Evolutionary conservation across 2,797 vertebrate genomes (phyloP).

Genomic region (Poecile montanus): DNA sequence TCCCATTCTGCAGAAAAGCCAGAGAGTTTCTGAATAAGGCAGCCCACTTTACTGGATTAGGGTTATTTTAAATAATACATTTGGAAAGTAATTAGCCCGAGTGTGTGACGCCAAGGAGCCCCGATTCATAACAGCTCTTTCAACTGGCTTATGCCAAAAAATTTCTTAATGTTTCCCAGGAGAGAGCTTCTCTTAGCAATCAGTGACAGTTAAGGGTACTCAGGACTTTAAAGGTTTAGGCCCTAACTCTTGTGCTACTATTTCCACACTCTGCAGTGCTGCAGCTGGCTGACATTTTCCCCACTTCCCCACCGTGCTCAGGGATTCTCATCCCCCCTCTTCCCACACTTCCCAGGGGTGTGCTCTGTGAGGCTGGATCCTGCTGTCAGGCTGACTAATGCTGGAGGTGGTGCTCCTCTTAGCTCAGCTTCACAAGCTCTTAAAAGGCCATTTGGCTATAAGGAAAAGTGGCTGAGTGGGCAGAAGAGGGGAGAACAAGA

Average conservation of each 20-base stretch:
- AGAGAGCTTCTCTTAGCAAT: conserved; percentile 33
- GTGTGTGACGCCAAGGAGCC: conserved; percentile 4
- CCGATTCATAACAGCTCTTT: background rate
- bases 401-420: conserved; percentile 28
- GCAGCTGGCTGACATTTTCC: background rate
- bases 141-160: conserved; percentile 1
- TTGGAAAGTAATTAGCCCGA: conserved; percentile 49
- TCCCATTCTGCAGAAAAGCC: background rate
- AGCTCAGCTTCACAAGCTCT: background rate
- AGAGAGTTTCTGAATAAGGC: conserved; percentile 4
- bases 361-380: background rate
- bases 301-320: background rate
- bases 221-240: conserved; percentile 9
- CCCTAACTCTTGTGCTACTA: background rate
- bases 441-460: background rate
- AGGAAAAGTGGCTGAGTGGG: background rate
- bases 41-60: conserved; percentile 14
- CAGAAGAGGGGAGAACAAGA: background rate
- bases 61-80: conserved; percentile 61
- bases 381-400: conserved; percentile 10
- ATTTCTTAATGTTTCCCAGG: conserved; percentile 28
- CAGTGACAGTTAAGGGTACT: conserved; percentile 64
- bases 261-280: background rate
- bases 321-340: background rate
- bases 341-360: background rate